A percentile compares a stretch with the other conserved stretches of the same genome.
These are phyloP conservation scores for Peromyscus polionotus DNA, from an alignment of 2,113 vertebrate genomes.

Conservation along the genomic window DNA sequence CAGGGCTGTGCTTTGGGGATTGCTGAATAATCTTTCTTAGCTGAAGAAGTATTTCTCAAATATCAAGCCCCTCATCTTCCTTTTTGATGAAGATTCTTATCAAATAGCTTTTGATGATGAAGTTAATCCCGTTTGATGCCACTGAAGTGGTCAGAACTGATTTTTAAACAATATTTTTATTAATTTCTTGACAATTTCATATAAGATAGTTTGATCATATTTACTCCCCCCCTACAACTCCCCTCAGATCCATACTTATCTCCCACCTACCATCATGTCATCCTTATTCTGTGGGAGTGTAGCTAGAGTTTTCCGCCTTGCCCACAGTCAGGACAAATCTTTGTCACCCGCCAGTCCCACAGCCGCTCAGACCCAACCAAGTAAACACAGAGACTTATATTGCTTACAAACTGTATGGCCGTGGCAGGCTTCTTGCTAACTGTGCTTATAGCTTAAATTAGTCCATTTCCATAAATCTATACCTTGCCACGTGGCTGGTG, in stretches of 20 bases:
- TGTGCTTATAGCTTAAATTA: no score
- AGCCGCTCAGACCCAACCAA: no score
- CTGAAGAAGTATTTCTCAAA: not conserved
- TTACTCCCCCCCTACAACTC: not conserved
- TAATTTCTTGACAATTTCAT: not conserved
- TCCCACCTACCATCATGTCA: not conserved
- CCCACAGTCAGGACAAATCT: no score
- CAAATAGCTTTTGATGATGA: not conserved
- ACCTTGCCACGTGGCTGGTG: no score
- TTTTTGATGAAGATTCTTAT: not conserved
- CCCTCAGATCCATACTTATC: not conserved
- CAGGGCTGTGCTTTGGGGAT: not conserved
- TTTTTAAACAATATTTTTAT: not conserved
- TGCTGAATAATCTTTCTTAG: not conserved
- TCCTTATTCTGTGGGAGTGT: not conserved
- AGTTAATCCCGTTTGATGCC: not conserved
- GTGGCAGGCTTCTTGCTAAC: no score
- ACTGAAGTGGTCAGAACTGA: not conserved
- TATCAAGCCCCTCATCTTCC: not conserved
- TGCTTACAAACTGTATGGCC: no score
- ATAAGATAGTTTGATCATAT: not conserved
- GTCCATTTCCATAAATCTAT: no score
- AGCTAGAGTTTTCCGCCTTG: no score
- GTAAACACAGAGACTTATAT: no score
- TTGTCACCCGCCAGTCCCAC: no score